Evolutionary conservation across 1,140 invertebrate genomes (phyloP).

Genomic region (Panagrolaimus sp.): DNA sequence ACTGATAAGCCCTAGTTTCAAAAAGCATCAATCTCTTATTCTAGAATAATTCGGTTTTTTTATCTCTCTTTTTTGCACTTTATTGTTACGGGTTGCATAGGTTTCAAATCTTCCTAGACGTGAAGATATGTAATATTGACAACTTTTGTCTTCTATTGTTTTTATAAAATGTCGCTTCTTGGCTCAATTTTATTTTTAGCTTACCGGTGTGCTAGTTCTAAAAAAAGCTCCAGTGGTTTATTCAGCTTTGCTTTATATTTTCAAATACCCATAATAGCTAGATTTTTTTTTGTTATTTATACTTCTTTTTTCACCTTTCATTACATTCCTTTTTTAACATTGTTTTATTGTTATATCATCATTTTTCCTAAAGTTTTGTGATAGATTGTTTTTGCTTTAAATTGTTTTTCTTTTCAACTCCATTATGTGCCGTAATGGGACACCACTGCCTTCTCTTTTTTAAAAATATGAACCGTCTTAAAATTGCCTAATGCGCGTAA

Average conservation of each 20-base stretch:
- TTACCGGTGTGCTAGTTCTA: constrained; percentile 12
- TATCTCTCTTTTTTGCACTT: constrained; percentile 7
- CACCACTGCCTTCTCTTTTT: constrained; percentile 3
- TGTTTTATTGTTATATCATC: background rate
- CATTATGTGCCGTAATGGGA: no score
- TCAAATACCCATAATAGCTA: background rate
- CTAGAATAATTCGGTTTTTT: background rate
- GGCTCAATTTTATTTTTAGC: constrained; percentile 9
- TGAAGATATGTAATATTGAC: background rate
- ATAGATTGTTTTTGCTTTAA: no score
- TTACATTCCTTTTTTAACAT: constrained; percentile 2
- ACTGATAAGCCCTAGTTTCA: constrained; percentile 10
- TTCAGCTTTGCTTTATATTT: constrained; percentile 4
- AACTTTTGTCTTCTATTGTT: constrained; percentile 6
- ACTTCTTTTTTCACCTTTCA: constrained; percentile 1
- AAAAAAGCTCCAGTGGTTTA: constrained; percentile 9
- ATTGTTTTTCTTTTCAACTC: no score
- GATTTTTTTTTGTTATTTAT: constrained; percentile 6
- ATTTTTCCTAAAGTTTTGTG: no score
- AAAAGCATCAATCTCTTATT: background rate
- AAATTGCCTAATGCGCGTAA: no score
- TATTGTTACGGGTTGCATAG: constrained; percentile 11
- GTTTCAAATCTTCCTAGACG: background rate
- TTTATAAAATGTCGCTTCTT: background rate
- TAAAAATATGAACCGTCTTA: background rate